Base-by-base conservation (phyloP, 2,113 vertebrate genomes). In the Pagrus major region DNA sequence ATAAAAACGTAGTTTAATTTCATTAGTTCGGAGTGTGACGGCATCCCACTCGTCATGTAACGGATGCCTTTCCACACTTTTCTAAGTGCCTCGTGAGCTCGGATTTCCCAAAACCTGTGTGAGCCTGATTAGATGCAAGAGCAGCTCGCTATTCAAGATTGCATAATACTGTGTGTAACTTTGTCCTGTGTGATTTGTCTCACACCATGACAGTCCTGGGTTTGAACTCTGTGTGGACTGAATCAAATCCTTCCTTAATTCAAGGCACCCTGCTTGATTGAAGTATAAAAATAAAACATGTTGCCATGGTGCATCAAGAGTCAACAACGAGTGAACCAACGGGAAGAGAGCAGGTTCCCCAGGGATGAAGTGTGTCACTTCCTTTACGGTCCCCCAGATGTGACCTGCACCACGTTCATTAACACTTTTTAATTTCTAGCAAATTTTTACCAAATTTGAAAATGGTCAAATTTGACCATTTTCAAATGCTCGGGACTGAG, bases 1-100 rank as follows among this genome's bases (percentile, higher is more conserved):
- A 63, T 81, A 59, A 16, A 54, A 54, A 68, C 25, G 49, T 35
- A 59, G 60, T 73, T 66, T 25, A 37, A 56, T 66, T 70, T 41
- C n/a, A 52, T 75, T 60, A 78, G 70, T 39, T 77, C 72, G 52
- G 47, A 83, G 61, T 55, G 69, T 52, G 68, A 65, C 55, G 1
- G 51, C 27, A 44, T 59, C 60, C 21, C 20, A 23, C 51, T 58
- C 6, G 10, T 68, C 20, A 51, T 54, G 31, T 2, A 15, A 75
- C 33, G 11, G 42, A 54, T 23, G 23, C 1, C 33, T 73, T 80
- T 47, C n/a, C 4, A 14, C 18, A 60, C 25, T n/a, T 51, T 69
- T 81, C 35, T 74, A 51, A 81, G n/a, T 59, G 27, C 64, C 31
- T 55, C 35, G 25, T n/a, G 52, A 66, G 66, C 44, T 54, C 71